Conservation (phyloP, 2,797 vertebrate species). For the Chelon auratus region DNA sequence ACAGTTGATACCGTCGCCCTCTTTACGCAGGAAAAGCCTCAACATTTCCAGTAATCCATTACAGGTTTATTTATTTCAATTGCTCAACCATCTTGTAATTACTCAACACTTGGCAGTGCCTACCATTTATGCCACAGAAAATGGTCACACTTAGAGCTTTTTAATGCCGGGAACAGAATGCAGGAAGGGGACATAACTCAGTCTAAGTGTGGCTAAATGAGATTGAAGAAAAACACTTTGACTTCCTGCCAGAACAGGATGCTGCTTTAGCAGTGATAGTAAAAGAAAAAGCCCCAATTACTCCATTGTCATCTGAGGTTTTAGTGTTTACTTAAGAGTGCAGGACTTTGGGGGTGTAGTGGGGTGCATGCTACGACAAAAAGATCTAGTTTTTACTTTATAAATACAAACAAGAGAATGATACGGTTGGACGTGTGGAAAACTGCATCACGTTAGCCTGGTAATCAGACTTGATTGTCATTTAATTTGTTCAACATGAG, state of each 20-base stretch:
- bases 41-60: slow-evolving; percentile 11
- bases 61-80: slow-evolving; percentile 34
- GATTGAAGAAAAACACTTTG: slow-evolving; percentile 54
- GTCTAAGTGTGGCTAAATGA: slow-evolving; percentile 53
- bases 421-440: not conserved
- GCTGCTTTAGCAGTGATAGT: slow-evolving; percentile 43
- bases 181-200: slow-evolving; percentile 57
- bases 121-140: slow-evolving; percentile 36
- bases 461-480: not conserved
- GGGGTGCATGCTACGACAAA: not conserved
- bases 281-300: slow-evolving; percentile 36
- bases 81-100: slow-evolving; percentile 66
- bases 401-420: not conserved
- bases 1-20: not conserved
- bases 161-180: slow-evolving; percentile 67
- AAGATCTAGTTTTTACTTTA: slow-evolving; percentile 5
- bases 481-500: not conserved
- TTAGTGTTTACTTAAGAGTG: slow-evolving; percentile 31
- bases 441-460: not conserved
- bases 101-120: slow-evolving; percentile 57
- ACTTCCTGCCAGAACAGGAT: slow-evolving; percentile 73
- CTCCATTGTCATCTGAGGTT: slow-evolving; percentile 29
- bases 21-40: slow-evolving; percentile 30
- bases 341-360: not conserved
- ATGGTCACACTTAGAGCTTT: slow-evolving; percentile 52